Evolutionary conservation across 2,797 vertebrate genomes (phyloP), one percentile per base, ranked within the genome.

Genomic region (Etheostoma perlongum): DNA sequence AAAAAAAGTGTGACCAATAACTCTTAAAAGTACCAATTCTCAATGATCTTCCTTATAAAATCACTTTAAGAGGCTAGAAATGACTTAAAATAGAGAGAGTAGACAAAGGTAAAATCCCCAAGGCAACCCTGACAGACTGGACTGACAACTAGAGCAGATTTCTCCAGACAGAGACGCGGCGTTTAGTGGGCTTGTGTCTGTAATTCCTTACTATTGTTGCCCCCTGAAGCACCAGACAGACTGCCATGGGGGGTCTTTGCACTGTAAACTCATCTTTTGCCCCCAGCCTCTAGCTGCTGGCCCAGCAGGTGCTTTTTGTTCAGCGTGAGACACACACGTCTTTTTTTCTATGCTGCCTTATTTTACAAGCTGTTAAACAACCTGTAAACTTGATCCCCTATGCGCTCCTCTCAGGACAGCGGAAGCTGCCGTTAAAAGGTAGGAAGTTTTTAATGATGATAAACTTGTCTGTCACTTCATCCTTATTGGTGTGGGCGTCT

Each of bases 291-390:
- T 25, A 6, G 66, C 70, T 18, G 62, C 68, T 55, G 64, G 70
- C 66, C 33, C 14, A 9, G 63, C 82, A 55, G 62, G 57, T 57
- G 58, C 74, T 80, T 84, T 89, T 87, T 86, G 81, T 89, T 53
- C 71, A 25, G 44, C 54, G 2, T 33, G 58, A 78, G 62, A 88
- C 72, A 55, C 77, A 72, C 61, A 66, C 78, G 80, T 78, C 8
- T 74, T 87, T 76, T 82, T 86, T 75, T 84, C 73, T 71, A 14
- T 72, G 67, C 61, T 65, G 74, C 68, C 61, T 63, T 67, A 52
- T 77, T 92, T 86, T 63, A 90, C 82, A 74, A 87, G 71, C 72
- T 86, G 73, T 88, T 91, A 83, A 91, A 91, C 85, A 76, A 83
- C 70, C 72, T 91, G 81, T 92, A 90, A 89, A 91, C 84, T 91